Base-by-base conservation (phyloP, 2,888 invertebrate genomes). In the Tiphia femorata region DNA sequence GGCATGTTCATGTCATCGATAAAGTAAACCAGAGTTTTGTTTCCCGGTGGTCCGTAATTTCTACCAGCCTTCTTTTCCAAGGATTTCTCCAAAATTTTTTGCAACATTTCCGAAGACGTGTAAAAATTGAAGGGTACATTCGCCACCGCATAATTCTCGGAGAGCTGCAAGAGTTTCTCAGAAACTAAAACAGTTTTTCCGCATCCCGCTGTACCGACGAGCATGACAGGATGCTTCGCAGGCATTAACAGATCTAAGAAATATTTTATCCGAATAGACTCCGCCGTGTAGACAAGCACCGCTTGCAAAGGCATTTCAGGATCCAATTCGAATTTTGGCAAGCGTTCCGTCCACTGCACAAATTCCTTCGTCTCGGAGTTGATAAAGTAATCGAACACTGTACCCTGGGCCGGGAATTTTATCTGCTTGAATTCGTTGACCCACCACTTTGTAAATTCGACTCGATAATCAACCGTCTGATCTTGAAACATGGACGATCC, bases 1-100 rank as follows among this genome's bases (percentile, higher is more conserved):
- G 98, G 97, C 97, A 98, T 98, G 80, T 98, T 98, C 92, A 98
- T 92, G 77, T 98, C 98, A 78, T 98, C 98, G 58, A 98, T 92
- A 79, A 98, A 98, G 83, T 97, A 98, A 61, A 98, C 90, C 35
- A 98, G 86, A 0, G 93, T 94, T 84, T 97, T 96, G 75, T 91
- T 96, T 10, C 97, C 97, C 0, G 97, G 97, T 10, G 98, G 98
- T 0, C 97, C 98, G 77, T 92, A 98, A 85, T 97, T 97, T 63
- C 96, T 87, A 0, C 86, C 87, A 7, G 97, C 97, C 84, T 98
- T 98, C 86, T 98, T 98, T 83, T 98, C 98, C 55, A 98, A 83
- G 4, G 97, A 95, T 79, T 95, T 96, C 81, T 98, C 98, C 51
- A 98, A 84, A 47, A 97, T 92, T 80, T 95, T 94, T 80, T 96